Conservation (phyloP, 2,888 invertebrate species). For the Chymomyza fuscimana region DNA sequence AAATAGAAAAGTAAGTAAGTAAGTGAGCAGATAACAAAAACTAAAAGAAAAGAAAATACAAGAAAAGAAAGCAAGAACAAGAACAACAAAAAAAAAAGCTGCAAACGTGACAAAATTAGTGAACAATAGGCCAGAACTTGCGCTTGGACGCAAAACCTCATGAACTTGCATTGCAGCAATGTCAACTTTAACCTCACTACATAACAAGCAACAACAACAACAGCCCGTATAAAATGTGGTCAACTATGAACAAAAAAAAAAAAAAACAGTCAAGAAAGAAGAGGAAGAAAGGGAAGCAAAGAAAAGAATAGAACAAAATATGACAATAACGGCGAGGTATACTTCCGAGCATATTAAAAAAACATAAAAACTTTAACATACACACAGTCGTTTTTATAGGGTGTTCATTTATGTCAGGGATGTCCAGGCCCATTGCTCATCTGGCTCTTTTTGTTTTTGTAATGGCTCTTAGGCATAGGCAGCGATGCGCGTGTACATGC, state of each 20-base stretch:
- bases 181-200: conserved; percentile 48
- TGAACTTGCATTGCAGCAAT: conserved; percentile 60
- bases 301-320: conserved; percentile 4
- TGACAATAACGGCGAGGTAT: conserved; percentile 1
- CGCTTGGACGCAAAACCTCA: conserved; percentile 49
- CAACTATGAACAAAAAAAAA: conserved; percentile 67
- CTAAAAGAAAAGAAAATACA: conserved; percentile 19
- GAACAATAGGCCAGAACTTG: conserved; percentile 60
- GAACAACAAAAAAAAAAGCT: conserved; percentile 56
- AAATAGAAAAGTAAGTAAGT: background rate
- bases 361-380: background rate
- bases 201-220: conserved; percentile 12
- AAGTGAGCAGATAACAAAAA: conserved; percentile 16
- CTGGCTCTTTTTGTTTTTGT: no score
- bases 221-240: conserved; percentile 65
- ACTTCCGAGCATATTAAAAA: conserved; percentile 8
- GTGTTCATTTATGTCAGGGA: background rate
- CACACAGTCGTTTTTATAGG: background rate
- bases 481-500: no score
- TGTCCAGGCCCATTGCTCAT: no score
- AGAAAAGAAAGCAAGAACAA: conserved; percentile 23
- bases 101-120: conserved; percentile 76
- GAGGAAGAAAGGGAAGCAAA: background rate
- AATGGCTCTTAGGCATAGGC: no score
- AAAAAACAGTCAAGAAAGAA: conserved; percentile 10